These are phyloP conservation scores for Calosoma granatense DNA, from an alignment of 1,140 invertebrate genomes.

Conservation along the genomic window DNA sequence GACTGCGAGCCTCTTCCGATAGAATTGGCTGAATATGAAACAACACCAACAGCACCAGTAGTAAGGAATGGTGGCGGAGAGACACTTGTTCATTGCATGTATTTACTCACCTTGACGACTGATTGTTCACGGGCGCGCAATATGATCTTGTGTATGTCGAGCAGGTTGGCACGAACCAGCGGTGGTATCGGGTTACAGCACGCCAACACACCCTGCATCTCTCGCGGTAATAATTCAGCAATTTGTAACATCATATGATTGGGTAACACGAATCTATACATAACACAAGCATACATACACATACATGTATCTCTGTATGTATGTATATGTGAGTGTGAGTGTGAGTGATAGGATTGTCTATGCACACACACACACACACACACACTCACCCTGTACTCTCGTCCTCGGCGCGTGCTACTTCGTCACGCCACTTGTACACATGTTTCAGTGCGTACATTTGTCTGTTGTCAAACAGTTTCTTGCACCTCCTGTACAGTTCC, in stretches of 20 bases:
- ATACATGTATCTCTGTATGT: conserved; percentile 7
- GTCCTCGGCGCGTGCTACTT: conserved; percentile 74
- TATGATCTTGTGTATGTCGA: conserved; percentile 67
- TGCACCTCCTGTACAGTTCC: conserved; percentile 64
- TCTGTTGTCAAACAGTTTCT: conserved; percentile 72
- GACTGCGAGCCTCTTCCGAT: conserved; percentile 38
- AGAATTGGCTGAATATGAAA: conserved; percentile 34
- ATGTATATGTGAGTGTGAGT: no score
- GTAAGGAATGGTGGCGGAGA: no score
- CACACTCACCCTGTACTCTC: conserved; percentile 66
- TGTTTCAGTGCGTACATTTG: conserved; percentile 76
- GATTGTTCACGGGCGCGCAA: conserved; percentile 63
- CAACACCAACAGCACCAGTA: no score
- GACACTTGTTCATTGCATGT: no score
- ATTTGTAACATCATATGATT: conserved; percentile 94
- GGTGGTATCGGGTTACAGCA: conserved; percentile 91
- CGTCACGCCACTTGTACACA: conserved; percentile 84
- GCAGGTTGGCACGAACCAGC: conserved; percentile 65
- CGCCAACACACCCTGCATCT: conserved; percentile 86
- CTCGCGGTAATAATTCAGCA: conserved; percentile 79
- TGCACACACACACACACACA: no score
- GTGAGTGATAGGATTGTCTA: background rate
- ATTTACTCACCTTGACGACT: conserved; percentile 51
- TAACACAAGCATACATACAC: conserved; percentile 17
- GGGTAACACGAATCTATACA: conserved; percentile 75